Percentiles rank a stretch among this genome's conserved stretches.
phyloP scores from a whole-genome alignment of 2,888 invertebrate species.

The Macrophya alboannulata region DNA sequence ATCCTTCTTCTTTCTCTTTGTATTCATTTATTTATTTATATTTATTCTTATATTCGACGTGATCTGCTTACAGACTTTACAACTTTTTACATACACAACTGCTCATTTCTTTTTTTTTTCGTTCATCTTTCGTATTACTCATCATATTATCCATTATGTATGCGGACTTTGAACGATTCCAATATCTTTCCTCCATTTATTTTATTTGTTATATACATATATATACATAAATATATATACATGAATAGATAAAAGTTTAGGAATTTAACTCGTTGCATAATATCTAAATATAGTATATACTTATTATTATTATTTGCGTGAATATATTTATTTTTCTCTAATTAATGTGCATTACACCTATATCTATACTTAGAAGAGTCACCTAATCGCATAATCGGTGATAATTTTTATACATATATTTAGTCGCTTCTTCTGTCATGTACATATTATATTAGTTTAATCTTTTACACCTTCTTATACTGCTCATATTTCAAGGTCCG shows the following conservation, averaged over 20 bases:
- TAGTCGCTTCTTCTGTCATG: background rate
- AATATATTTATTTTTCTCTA: background rate
- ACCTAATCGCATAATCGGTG: background rate
- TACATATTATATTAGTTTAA: background rate
- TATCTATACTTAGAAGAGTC: background rate
- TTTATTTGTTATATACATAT: no score
- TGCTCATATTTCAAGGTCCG: background rate
- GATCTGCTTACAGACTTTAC: background rate
- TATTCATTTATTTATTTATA: background rate
- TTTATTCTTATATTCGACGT: slow-evolving; percentile 1
- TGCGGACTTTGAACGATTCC: slow-evolving; percentile 2
- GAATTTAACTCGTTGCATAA: no score
- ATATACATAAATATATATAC: no score
- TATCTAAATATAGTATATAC: no score
- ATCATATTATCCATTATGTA: background rate
- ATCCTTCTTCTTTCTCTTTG: background rate
- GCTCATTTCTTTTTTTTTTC: background rate
- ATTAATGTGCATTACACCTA: background rate
- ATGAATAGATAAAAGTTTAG: no score
- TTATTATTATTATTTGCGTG: background rate
- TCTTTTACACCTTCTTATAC: background rate
- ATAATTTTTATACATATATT: background rate
- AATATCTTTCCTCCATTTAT: background rate
- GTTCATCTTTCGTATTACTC: background rate
- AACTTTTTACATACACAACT: background rate